phyloP scores from a whole-genome alignment of 2,113 vertebrate genomes.

The Platysteira castanea region DNA sequence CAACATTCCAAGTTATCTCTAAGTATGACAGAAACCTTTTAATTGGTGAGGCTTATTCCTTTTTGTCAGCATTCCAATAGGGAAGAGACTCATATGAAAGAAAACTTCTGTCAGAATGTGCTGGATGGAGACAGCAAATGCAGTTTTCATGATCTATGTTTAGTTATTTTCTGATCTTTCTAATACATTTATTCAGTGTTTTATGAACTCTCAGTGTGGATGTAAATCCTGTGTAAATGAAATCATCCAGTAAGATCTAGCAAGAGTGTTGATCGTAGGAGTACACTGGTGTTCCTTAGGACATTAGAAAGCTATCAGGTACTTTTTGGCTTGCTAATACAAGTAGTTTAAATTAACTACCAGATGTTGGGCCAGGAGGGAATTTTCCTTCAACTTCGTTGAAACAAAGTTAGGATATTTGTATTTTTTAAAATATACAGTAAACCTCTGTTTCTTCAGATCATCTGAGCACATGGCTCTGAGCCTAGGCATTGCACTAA shows the following conservation, averaged over 20 bases:
- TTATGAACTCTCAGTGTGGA: not conserved
- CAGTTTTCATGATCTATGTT: not conserved
- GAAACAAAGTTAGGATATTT: not conserved
- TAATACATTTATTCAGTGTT: constrained; percentile 4
- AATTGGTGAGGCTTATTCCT: not conserved
- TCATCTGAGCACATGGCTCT: not conserved
- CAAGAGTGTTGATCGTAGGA: not conserved
- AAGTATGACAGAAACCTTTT: not conserved
- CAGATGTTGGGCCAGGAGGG: not conserved
- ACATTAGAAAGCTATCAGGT: not conserved
- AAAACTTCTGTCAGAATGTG: not conserved
- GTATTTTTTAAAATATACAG: not conserved
- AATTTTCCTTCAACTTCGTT: not conserved
- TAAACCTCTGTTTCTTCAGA: not conserved
- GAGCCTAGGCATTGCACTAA: not conserved
- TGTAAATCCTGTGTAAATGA: not conserved
- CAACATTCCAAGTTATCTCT: not conserved
- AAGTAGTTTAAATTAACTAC: not conserved
- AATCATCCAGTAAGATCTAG: not conserved
- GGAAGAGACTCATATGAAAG: not conserved
- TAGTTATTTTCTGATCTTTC: constrained; percentile 4
- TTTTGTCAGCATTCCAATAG: not conserved
- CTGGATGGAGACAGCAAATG: not conserved
- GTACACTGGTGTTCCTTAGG: not conserved
- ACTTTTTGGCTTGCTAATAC: not conserved